A percentile compares a stretch with the other conserved stretches of the same genome.
Evolutionary conservation across 2,113 vertebrate species (phyloP).

Genomic region (Brevimyrus niger): DNA sequence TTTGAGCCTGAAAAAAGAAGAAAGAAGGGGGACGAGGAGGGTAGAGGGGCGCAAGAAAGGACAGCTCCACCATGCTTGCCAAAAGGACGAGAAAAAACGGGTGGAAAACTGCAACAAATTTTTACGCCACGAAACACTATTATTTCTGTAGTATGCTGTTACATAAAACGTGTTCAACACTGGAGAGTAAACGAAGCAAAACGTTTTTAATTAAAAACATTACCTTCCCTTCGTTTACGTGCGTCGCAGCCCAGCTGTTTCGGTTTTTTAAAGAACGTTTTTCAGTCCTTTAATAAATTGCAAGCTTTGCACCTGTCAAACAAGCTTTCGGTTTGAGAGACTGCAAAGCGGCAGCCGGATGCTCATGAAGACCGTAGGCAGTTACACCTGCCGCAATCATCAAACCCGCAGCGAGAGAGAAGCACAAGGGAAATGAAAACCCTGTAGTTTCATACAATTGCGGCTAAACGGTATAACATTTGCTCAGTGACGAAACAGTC

Average conservation of each 20-base stretch:
- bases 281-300: too few relatives aligned
- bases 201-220: neutral
- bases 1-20: slow-evolving; percentile 23
- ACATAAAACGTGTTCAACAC: neutral
- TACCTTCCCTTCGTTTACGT: neutral
- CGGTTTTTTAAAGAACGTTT: too few relatives aligned
- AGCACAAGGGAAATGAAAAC: too few relatives aligned
- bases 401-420: too few relatives aligned
- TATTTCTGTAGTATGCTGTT: neutral
- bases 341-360: neutral
- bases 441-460: neutral
- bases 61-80: slow-evolving; percentile 48
- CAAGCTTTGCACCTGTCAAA: too few relatives aligned
- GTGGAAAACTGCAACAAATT: neutral
- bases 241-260: too few relatives aligned
- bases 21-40: slow-evolving; percentile 27
- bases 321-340: neutral
- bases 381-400: neutral
- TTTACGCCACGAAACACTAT: neutral
- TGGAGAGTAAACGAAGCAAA: neutral
- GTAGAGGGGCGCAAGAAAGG: slow-evolving; percentile 30
- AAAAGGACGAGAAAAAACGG: slow-evolving; percentile 19
- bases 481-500: too few relatives aligned
- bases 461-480: neutral
- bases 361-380: neutral